Base-by-base conservation (phyloP, 2,797 vertebrate genomes). In the Semotilus atromaculatus region DNA sequence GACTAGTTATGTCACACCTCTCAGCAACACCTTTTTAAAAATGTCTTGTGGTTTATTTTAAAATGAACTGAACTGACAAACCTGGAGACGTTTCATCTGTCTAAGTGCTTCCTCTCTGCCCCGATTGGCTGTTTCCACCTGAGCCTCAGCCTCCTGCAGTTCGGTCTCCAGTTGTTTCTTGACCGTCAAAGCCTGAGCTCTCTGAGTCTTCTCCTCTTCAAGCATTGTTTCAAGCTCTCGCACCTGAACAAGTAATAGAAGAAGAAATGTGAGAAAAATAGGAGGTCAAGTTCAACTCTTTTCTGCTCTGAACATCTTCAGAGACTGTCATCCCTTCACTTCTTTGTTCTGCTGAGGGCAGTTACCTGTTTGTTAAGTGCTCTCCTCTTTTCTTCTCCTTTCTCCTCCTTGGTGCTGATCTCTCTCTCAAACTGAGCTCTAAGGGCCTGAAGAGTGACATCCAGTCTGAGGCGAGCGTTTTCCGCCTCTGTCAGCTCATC, bases 341-440 rank as follows among this genome's bases (percentile, higher is more conserved):
- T 26, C 7, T 58, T 31, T 0, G 3, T 64, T 73, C 23, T 71
- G 67, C 36, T 72, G 36, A 36, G 31, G n/a, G 18, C 3, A 60
- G 51, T 45, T 82, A 97, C 97, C 97, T 98, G 97, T 91, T 98
- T 98, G 93, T 95, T 95, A 70, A 98, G 95, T 1, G 95, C 94
- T 76, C 96, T 94, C 86, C 96, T 95, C 92, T 97, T 96, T 91
- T 98, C 97, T 85, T 98, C 97, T 1, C 96, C 96, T n/a, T 96
- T 95, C 89, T 98, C 96, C 7, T 98, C 97, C 0, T 91, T 96
- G 90, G 90, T 94, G 91, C 96, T 96, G 85, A 97, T 93, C 91
- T 98, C 97, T 3, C 97, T 93, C 91, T 98, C 97, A 5, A 97
- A 97, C 91, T 98, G 97, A 0, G 97, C 95, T 90, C 96, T 96